Base-by-base conservation (phyloP, 2,113 vertebrate species). In the Motacilla tschutschensis region DNA sequence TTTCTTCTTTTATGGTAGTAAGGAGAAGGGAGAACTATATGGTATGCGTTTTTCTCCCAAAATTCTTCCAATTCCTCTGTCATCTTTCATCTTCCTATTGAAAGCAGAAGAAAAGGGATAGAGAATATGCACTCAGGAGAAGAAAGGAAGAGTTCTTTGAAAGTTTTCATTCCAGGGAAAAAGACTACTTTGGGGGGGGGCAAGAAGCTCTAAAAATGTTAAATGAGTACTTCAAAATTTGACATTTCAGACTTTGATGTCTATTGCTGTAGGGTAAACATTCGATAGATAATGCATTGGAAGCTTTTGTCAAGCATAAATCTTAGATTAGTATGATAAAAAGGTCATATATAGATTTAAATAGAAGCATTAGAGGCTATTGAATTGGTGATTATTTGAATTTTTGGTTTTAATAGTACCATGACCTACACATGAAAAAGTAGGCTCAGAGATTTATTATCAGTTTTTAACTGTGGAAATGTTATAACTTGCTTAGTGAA, bases 331-430 rank as follows among this genome's bases (percentile, higher is more conserved):
- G 17, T 72, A 40, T 66, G 44, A 91, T 72, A 43, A 20, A 88
- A 91, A 91, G 80, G 87, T 93, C 84, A 75, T 48, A n/a, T 41
- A 75, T 84, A 79, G 72, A 82, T 88, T 91, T 79, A 90, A 89
- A 66, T 28, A 70, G 64, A 73, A 76, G 24, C 33, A 31, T 66
- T 82, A 76, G 33, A 87, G 36, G 33, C 47, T 85, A 66, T 14
- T 66, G 26, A 82, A 88, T 64, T 41, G 21, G 18, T 38, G 36
- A 77, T 70, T 57, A 73, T 88, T 82, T 93, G 48, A 91, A 77
- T 90, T 91, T 73, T 70, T 21, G 4, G 20, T 79, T 92, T 73
- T 73, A 91, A 69, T 53, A 47, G 10, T 55, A 71, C 36, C 0
- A 0, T 91, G 71, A 79, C 75, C 79, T 94, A 84, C 64, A 76